Evolutionary conservation across 2,797 vertebrate genomes (phyloP), one percentile per base, ranked within the genome.

Genomic region (Premnoplex brunnescens): DNA sequence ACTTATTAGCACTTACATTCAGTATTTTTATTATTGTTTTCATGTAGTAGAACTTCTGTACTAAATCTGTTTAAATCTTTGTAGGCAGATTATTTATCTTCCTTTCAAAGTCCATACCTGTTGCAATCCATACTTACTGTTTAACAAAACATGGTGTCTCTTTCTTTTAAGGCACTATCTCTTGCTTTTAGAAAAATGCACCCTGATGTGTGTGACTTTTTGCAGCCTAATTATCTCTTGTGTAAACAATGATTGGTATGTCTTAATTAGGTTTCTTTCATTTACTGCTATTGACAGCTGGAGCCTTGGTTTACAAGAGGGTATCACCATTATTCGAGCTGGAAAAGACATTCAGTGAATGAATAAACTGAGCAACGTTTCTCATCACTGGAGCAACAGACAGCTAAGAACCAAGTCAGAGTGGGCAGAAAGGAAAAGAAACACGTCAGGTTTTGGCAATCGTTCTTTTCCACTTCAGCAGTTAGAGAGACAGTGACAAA

Each of bases 391-490:
- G 82, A 96, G 91, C 95, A 95, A 96, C 89, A 88, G 85, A 95
- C 77, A 95, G 71, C 93, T 95, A 95, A 89, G 85, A 97, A 95
- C 90, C 88, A 93, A 96, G 88, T 97, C 92, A 93, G 92, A 97
- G 90, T 96, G 96, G 96, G 97, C 96, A 97, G 96, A 93, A 95
- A 92, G 86, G 88, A 88, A 96, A 95, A 97, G 97, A 97, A 97
- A 94, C 87, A 91, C n/a, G 89, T 96, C 81, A 96, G 79, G 85
- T 92, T 96, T 95, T 96, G 95, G 93, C 87, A 96, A 92, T 93
- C 80, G 75, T 95, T 97, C 96, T 93, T 87, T 96, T 97, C 95
- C 91, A 96, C 92, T 97, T 97, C 96, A 97, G 90, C 93, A 94
- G 80, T 95, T 91, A 95, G 90, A 96, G 91, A 97, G 91, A 93